A percentile compares a stretch with the other conserved stretches of the same genome.
phyloP scores from a whole-genome alignment of 2,113 vertebrate species.

The Lates calcarifer region DNA sequence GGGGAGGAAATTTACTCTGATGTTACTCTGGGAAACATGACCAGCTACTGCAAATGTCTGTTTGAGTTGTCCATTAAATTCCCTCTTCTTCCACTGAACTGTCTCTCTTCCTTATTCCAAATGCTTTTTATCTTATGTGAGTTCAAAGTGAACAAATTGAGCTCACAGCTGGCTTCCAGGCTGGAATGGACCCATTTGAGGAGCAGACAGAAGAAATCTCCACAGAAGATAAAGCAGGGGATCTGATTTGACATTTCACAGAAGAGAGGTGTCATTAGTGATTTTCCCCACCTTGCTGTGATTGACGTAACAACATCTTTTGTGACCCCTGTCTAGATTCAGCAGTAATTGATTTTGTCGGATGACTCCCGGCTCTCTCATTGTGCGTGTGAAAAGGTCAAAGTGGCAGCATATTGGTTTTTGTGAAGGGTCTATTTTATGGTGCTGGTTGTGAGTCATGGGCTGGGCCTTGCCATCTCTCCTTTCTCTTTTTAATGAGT shows the following conservation, averaged over 20 bases:
- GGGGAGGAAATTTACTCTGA: no score
- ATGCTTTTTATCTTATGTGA: slow-evolving; percentile 22
- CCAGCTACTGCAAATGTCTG: not conserved
- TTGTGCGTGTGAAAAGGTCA: slow-evolving; percentile 49
- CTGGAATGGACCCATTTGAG: not conserved
- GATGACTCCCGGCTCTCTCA: slow-evolving; percentile 34
- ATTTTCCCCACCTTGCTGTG: slow-evolving; percentile 49
- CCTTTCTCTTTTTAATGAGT: slow-evolving; percentile 24
- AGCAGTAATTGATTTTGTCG: slow-evolving; percentile 41
- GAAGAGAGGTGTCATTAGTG: slow-evolving; percentile 52
- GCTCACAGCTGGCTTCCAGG: slow-evolving; percentile 20
- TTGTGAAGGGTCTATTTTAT: slow-evolving; percentile 27
- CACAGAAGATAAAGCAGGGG: slow-evolving; percentile 21
- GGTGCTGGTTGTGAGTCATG: slow-evolving; percentile 23
- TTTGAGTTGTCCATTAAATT: slow-evolving; percentile 21
- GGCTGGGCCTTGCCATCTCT: not conserved
- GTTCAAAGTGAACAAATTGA: slow-evolving; percentile 19
- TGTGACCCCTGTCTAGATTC: slow-evolving; percentile 42
- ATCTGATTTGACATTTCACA: slow-evolving; percentile 62
- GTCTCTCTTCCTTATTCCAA: slow-evolving; percentile 13
- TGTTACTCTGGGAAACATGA: not conserved
- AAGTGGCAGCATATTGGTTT: not conserved
- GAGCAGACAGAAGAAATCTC: slow-evolving; percentile 19
- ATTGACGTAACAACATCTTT: slow-evolving; percentile 33
- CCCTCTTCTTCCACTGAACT: slow-evolving; percentile 6